Evolutionary conservation across 2,113 vertebrate species (phyloP).

Genomic region (Corvus moneduloides): DNA sequence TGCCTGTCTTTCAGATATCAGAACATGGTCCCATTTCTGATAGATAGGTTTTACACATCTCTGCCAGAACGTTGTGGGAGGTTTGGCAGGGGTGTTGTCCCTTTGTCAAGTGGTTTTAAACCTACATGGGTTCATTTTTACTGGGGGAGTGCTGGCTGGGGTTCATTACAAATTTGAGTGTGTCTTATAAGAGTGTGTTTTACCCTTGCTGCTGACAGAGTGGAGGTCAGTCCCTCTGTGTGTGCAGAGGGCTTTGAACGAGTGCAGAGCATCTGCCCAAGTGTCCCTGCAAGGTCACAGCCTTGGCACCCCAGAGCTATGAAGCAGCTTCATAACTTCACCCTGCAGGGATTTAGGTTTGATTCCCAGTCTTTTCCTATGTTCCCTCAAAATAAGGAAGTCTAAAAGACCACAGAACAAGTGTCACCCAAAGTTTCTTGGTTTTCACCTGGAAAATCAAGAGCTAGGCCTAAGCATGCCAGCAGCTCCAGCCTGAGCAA

Average conservation of each 20-base stretch:
- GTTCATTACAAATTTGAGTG: neutral
- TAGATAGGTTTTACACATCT: neutral
- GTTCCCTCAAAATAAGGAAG: neutral
- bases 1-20: neutral
- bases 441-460: neutral
- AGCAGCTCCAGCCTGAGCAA: neutral
- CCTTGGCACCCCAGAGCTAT: neutral
- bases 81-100: neutral
- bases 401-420: neutral
- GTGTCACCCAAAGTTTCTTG: neutral
- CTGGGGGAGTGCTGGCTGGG: neutral
- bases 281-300: neutral
- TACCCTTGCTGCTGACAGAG: neutral
- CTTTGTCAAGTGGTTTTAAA: neutral
- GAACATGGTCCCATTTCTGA: neutral
- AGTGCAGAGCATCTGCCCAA: neutral
- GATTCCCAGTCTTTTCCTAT: neutral
- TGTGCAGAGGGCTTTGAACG: neutral
- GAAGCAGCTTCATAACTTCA: neutral
- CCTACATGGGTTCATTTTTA: neutral
- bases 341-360: neutral
- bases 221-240: fast-evolving
- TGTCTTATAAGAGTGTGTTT: neutral
- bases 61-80: neutral
- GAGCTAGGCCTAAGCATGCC: neutral